These are phyloP conservation scores for Phymorhynchus buccinoides DNA, from an alignment of 1,140 invertebrate genomes.

Conservation along the genomic window DNA sequence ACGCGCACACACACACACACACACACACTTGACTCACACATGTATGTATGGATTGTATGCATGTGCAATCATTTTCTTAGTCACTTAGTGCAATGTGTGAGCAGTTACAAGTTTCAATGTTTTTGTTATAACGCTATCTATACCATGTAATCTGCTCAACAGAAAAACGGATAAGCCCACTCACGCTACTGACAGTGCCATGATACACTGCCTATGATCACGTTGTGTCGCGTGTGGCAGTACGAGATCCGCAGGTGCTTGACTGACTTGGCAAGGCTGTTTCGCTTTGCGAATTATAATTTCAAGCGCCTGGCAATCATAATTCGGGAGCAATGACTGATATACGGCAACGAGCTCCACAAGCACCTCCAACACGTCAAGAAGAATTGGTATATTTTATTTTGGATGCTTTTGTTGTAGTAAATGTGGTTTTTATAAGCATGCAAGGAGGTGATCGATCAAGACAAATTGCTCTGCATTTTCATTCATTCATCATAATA, in stretches of 20 bases:
- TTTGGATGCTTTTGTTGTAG: neutral
- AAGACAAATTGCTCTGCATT: neutral
- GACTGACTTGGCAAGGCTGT: constrained; percentile 16
- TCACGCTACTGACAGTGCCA: constrained; percentile 16
- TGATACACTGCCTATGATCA: constrained; percentile 3
- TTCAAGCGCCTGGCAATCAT: neutral
- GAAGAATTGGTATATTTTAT: constrained; percentile 23
- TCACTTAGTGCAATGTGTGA: too few species aligned
- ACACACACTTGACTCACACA: too few species aligned
- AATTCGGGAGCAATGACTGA: constrained; percentile 6
- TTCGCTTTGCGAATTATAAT: constrained; percentile 6
- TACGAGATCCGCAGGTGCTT: constrained; percentile 15
- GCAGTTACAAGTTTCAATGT: too few species aligned
- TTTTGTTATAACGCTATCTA: neutral
- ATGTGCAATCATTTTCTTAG: too few species aligned
- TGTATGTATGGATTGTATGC: too few species aligned
- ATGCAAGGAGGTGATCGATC: neutral
- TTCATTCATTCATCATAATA: constrained; percentile 2
- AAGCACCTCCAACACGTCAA: neutral
- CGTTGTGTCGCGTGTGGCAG: constrained; percentile 18
- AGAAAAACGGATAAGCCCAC: too few species aligned
- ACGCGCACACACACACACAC: too few species aligned
- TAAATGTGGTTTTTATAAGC: neutral
- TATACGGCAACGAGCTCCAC: constrained; percentile 4
- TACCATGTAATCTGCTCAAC: too few species aligned